phyloP scores from a whole-genome alignment of 2,888 invertebrate species.

The Phorcus lineatus region DNA sequence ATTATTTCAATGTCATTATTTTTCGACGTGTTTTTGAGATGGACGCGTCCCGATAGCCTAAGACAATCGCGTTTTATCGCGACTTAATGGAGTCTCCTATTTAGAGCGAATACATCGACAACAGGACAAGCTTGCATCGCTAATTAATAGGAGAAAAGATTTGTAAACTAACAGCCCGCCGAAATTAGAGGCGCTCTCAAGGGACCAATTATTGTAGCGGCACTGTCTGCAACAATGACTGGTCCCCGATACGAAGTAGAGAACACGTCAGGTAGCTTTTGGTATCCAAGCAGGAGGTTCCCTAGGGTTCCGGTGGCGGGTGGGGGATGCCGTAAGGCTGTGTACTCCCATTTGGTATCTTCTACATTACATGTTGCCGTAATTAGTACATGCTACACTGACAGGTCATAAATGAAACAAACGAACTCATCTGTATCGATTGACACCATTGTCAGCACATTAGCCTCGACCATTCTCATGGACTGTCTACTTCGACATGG shows the following conservation, averaged over 20 bases:
- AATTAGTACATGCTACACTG: too few relatives aligned
- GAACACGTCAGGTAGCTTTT: background rate
- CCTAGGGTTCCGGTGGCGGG: background rate
- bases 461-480: too few relatives aligned
- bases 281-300: background rate
- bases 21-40: slow-evolving; percentile 37
- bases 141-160: slow-evolving; percentile 42
- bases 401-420: too few relatives aligned
- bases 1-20: slow-evolving; percentile 43
- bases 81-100: slow-evolving; percentile 40
- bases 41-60: slow-evolving; percentile 34
- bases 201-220: slow-evolving; percentile 31
- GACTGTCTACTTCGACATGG: too few relatives aligned
- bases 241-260: slow-evolving; percentile 18
- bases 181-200: slow-evolving; percentile 25
- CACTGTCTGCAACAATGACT: slow-evolving; percentile 28
- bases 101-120: slow-evolving; percentile 32
- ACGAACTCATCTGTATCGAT: too few relatives aligned
- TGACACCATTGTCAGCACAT: too few relatives aligned
- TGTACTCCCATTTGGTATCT: too few relatives aligned
- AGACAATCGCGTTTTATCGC: slow-evolving; percentile 43
- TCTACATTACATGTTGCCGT: too few relatives aligned
- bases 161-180: slow-evolving; percentile 29
- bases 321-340: background rate
- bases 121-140: slow-evolving; percentile 35